Base-by-base conservation (phyloP, 2,797 vertebrate species). In the Pachyuromys duprasi region DNA sequence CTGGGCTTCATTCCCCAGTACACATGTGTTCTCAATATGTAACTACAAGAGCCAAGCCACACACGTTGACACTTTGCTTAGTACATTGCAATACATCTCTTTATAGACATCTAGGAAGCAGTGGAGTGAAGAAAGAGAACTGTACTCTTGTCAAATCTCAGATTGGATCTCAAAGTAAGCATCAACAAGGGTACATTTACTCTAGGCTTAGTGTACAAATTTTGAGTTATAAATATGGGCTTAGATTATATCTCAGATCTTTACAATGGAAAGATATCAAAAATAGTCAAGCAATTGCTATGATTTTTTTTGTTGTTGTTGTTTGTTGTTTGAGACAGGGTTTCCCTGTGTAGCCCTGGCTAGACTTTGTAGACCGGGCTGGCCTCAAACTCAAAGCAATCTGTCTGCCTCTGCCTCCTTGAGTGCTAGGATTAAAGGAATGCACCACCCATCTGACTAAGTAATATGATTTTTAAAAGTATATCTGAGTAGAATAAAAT, bases 211-310 rank as follows among this genome's bases (percentile, higher is more conserved):
- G 14, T 78, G 60, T 3, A 15, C n/a, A 15, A 26, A 87, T 45
- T 39, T 63, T 31, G 75, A 81, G 95, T 14, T 80, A 60, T 86
- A 57, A 90, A 17, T 91, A 72, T 78, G 79, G 20, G 20, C 12
- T 78, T 93, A 26, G 3, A 33, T 86, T 42, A 22, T 87, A 36
- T 33, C 17, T 65, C 69, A 86, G 49, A 57, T 82, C 9, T 79
- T 90, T 82, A 70, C 36, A 90, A 95, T 91, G n/a, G 63, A 89
- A 93, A 86, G 5, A 69, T 62, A 67, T 94, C 15, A 62, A 45
- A 90, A 86, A 49, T 15, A 93, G 20, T 18, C 33, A 72, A 69
- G 24, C 2, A 80, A 8, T 9, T 72, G 3, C 24, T 45, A 65
- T 60, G 17, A 36, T 89, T 86, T 94, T 91, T 69, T 45, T 45